Percentiles rank a stretch among this genome's conserved stretches.
Conservation (phyloP, 2,888 invertebrate species). For the Pachycephus smyrnensis region DNA sequence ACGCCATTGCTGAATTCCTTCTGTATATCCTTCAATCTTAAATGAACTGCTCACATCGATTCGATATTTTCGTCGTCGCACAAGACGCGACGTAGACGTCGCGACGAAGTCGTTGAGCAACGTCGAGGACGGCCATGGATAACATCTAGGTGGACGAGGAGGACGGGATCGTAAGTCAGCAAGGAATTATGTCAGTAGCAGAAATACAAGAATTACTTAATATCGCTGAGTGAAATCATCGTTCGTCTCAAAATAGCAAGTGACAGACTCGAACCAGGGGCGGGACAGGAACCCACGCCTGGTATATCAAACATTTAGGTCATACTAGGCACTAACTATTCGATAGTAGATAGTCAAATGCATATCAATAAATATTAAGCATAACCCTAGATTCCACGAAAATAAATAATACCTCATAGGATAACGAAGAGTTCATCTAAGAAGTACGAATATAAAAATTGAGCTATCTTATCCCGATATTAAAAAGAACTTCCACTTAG, state of each 20-base stretch:
- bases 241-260: slow-evolving; percentile 36
- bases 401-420: neutral
- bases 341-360: neutral
- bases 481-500: too few relatives aligned
- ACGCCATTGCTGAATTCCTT: neutral
- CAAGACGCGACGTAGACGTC: slow-evolving; percentile 26
- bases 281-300: neutral
- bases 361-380: neutral
- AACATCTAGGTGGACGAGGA: too few relatives aligned
- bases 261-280: slow-evolving; percentile 29
- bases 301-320: neutral
- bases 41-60: slow-evolving; percentile 29
- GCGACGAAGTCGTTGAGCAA: too few relatives aligned
- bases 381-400: neutral
- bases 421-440: neutral
- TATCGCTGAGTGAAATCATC: slow-evolving; percentile 37
- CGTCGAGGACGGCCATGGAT: too few relatives aligned
- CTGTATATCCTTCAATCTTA: neutral
- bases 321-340: neutral
- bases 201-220: slow-evolving; percentile 33
- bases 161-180: neutral
- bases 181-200: slow-evolving; percentile 30
- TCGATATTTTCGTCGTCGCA: slow-evolving; percentile 29
- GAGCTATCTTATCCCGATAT: neutral
- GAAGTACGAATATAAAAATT: neutral